Base-by-base conservation (phyloP, 2,888 invertebrate species). In the Atherix ibis region DNA sequence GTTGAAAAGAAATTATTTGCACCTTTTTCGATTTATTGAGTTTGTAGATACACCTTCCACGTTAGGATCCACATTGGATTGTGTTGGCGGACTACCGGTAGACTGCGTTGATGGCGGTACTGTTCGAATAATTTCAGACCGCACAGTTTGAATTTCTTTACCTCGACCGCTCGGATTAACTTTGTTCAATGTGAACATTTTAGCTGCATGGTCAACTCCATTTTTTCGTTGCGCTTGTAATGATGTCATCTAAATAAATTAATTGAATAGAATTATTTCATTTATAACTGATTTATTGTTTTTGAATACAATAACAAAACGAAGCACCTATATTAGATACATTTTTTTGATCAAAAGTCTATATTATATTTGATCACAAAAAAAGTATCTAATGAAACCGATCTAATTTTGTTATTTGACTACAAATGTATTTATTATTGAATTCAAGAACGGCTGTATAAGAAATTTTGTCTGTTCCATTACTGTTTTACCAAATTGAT, bases 191-290 rank as follows among this genome's bases (percentile, higher is more conserved):
- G 43, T 44, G 27, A 50, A 50, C 25, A 45, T 42, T 27, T 44
- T 38, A 1, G 40, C 39, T 17, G 48, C 42, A 18, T 46, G 45
- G 19, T 50, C 48, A 6, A 50, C 41, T 15, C 48, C 50, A 41
- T 48, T 49, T 30, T 43, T 47, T 25, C 48, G 40, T 39, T 42
- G 43, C 12, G 34, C 32, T 31, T 40, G 42, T 9, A 40, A 17
- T 14, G 42, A 35, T 4, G 41, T 40, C 37, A 41, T 34, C 44
- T 42, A 24, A 22, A 22, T 8, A 22, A 8, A 8, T 8, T 8
- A 22, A 10, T 22, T 22, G 6, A 6, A 22, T 22, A 10, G 10
- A 13, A 36, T 27, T 28, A n/a, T n/a, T n/a, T n/a, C n/a, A n/a
- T n/a, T n/a, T n/a, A n/a, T n/a, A n/a, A n/a, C n/a, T n/a, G n/a